Conservation (phyloP, 2,888 invertebrate species). For the Agrotis ipsilon region DNA sequence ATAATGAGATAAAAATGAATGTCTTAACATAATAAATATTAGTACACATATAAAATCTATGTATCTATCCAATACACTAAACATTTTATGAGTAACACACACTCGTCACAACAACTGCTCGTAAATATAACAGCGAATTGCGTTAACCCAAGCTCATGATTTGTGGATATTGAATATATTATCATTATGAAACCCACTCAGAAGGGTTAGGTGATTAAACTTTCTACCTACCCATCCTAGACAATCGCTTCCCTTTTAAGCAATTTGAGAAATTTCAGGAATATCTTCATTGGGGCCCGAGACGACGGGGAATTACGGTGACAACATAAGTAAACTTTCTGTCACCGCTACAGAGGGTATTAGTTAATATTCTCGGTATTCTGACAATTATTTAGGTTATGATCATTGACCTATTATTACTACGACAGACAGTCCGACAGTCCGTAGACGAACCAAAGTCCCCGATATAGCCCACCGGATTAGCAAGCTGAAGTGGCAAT, state of each 20-base stretch:
- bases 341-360: slow-evolving; percentile 20
- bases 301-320: slow-evolving; percentile 38
- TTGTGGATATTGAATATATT: slow-evolving; percentile 85
- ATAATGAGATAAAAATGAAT: too few species aligned
- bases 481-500: too few species aligned
- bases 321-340: slow-evolving; percentile 45
- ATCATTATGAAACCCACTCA: slow-evolving; percentile 77
- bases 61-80: slow-evolving; percentile 24
- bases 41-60: too few species aligned
- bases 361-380: slow-evolving; percentile 24
- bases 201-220: slow-evolving; percentile 83
- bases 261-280: slow-evolving; percentile 73
- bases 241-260: slow-evolving; percentile 76
- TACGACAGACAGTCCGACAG: too few species aligned
- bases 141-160: slow-evolving; percentile 73
- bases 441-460: too few species aligned
- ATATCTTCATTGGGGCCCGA: slow-evolving; percentile 62
- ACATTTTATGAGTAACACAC: slow-evolving; percentile 38
- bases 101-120: slow-evolving; percentile 47
- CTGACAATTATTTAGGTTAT: not conserved
- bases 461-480: too few species aligned
- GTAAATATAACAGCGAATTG: slow-evolving; percentile 64
- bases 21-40: too few species aligned
- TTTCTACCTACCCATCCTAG: slow-evolving; percentile 68
- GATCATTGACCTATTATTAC: too few species aligned